Percentiles rank a stretch among this genome's conserved stretches.
Conservation (phyloP, 2,113 vertebrate genomes). For the Phylloscopus trochiloides region DNA sequence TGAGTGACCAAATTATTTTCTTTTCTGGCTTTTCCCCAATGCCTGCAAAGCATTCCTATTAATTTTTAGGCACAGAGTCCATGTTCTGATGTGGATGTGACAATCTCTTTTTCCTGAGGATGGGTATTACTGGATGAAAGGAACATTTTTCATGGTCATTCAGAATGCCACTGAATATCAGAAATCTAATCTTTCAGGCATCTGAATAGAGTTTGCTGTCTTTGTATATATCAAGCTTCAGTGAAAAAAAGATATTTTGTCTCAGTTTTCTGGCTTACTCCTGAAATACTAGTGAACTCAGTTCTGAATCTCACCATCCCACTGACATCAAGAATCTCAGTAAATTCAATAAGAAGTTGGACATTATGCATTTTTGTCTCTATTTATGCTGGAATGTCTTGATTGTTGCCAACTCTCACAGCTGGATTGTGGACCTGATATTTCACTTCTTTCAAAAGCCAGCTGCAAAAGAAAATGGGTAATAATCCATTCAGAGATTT, state of each 20-base stretch:
- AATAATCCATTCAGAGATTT: not conserved
- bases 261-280: not conserved
- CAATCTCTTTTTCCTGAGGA: conserved; percentile 45
- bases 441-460: not conserved
- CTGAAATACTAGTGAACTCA: not conserved
- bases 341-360: not conserved
- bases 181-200: conserved; percentile 9
- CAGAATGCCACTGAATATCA: conserved; percentile 48
- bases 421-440: not conserved
- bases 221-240: conserved; percentile 34
- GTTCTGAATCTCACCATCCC: not conserved
- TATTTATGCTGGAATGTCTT: not conserved
- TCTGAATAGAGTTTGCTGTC: conserved; percentile 39
- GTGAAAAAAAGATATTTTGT: conserved; percentile 28
- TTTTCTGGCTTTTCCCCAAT: conserved; percentile 41
- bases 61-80: conserved; percentile 28
- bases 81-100: conserved; percentile 43
- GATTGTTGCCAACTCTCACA: not conserved
- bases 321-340: not conserved
- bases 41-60: conserved; percentile 60
- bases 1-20: conserved; percentile 52
- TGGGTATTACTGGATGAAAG: conserved; percentile 44
- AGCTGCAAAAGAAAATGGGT: not conserved
- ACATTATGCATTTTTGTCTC: not conserved
- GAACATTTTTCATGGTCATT: conserved; percentile 55